A percentile compares a stretch with the other conserved stretches of the same genome.
These are phyloP conservation scores for Cremastobaeus sp. DNA, from an alignment of 2,888 invertebrate genomes.

Conservation along the genomic window DNA sequence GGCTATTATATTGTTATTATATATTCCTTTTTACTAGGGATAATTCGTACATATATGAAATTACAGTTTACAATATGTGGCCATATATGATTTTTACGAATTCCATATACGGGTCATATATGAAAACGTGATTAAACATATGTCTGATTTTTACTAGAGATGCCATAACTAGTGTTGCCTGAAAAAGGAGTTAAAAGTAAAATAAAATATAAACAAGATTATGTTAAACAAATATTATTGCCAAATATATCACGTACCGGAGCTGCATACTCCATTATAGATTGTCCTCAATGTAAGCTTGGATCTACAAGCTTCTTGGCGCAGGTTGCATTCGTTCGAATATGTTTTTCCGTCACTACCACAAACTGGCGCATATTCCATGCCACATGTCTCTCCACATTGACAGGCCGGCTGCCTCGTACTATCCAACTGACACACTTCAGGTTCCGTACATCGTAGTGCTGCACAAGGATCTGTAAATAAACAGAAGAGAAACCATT, in stretches of 20 bases:
- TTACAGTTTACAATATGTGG: no score
- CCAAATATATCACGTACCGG: constrained; percentile 82
- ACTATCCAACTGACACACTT: constrained; percentile 90
- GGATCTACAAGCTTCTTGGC: constrained; percentile 88
- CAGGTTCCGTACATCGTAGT: constrained; percentile 87
- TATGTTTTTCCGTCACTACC: constrained; percentile 90
- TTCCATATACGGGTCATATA: no score
- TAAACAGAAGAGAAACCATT: constrained; percentile 21
- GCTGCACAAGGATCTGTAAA: constrained; percentile 90
- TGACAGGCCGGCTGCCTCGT: constrained; percentile 87
- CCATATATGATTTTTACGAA: no score
- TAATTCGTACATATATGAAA: no score
- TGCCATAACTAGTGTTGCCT: no score
- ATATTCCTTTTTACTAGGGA: no score
- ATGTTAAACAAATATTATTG: no score
- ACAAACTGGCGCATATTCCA: constrained; percentile 85
- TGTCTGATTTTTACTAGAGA: no score
- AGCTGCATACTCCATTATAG: constrained; percentile 89
- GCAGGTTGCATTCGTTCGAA: constrained; percentile 88
- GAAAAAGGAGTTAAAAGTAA: no score
- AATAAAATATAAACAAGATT: no score
- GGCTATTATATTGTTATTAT: no score
- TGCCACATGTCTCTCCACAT: constrained; percentile 88
- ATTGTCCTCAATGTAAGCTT: constrained; percentile 87
- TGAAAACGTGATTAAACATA: no score